Conservation (phyloP, 2,888 invertebrate species). For the Melanargia galathea region DNA sequence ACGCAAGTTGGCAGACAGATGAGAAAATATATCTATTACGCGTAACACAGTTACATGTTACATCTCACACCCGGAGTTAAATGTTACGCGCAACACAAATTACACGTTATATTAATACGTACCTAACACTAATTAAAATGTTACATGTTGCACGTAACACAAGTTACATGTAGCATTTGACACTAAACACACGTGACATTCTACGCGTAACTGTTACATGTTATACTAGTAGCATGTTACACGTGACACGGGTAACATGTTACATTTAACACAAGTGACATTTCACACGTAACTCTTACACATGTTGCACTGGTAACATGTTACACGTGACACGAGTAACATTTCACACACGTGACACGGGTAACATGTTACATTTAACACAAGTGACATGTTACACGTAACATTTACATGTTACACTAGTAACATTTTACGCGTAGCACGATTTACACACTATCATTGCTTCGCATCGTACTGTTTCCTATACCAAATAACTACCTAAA, state of each 20-base stretch:
- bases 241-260: background rate
- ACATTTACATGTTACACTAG: background rate
- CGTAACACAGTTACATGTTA: constrained; percentile 33
- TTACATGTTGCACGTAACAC: background rate
- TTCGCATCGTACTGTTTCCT: constrained; percentile 22
- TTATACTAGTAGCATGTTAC: background rate
- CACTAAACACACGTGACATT: background rate
- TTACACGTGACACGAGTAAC: background rate
- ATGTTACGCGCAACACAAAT: background rate
- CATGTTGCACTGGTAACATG: background rate
- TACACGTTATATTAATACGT: background rate
- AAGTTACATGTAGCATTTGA: background rate
- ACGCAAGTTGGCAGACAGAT: constrained; percentile 72
- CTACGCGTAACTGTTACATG: background rate
- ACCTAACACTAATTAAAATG: too few relatives aligned
- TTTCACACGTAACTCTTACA: background rate
- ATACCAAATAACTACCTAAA: constrained; percentile 35
- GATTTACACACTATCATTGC: constrained; percentile 9
- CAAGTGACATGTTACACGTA: constrained; percentile 29
- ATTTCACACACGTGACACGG: background rate
- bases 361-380: constrained; percentile 37
- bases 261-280: background rate
- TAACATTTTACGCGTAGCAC: constrained; percentile 41
- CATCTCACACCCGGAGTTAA: background rate
- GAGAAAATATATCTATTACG: constrained; percentile 48